Evolutionary conservation across 2,888 invertebrate species (phyloP).

Genomic region (Nomada flava): DNA sequence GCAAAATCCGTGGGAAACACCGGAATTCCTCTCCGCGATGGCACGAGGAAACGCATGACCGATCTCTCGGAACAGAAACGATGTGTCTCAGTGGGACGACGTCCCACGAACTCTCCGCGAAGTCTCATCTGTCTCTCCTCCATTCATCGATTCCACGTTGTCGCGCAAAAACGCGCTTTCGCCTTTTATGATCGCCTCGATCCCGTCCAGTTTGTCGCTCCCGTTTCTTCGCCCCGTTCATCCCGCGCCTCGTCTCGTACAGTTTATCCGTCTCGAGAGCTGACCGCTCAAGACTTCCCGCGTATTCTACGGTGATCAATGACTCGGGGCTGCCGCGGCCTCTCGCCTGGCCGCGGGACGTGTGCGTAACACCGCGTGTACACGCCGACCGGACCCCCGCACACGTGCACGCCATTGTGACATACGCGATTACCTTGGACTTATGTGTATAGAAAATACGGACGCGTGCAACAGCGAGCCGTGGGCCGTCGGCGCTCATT

Average conservation of each 20-base stretch:
- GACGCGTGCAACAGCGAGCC: conserved; percentile 50
- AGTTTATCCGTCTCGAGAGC: conserved; percentile 21
- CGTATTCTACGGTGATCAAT: conserved; percentile 76
- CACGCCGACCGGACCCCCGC: conserved; percentile 27
- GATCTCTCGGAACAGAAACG: conserved; percentile 42
- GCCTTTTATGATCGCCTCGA: conserved; percentile 66
- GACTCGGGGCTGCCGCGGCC: conserved; percentile 68
- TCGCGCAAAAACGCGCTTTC: conserved; percentile 72
- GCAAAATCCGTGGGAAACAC: conserved; percentile 53
- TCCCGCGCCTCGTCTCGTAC: not conserved
- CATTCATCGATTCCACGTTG: conserved; percentile 74
- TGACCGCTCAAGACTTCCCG: conserved; percentile 67
- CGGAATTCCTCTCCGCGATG: conserved; percentile 39
- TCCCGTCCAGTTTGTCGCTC: conserved; percentile 6
- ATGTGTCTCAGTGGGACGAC: conserved; percentile 76
- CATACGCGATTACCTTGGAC: conserved; percentile 83
- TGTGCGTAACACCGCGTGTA: conserved; percentile 11
- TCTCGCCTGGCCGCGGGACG: conserved; percentile 34
- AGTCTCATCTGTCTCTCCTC: conserved; percentile 46
- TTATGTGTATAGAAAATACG: conserved; percentile 69
- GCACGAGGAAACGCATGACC: conserved; percentile 36
- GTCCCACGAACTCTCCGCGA: conserved; percentile 64
- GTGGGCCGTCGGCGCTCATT: conserved; percentile 61
- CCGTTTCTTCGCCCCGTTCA: not conserved
- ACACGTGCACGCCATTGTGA: conserved; percentile 75